phyloP scores from a whole-genome alignment of 30 jellyfish, hydroid and myxozoan genomes.

The Rhopilema esculentum region DNA sequence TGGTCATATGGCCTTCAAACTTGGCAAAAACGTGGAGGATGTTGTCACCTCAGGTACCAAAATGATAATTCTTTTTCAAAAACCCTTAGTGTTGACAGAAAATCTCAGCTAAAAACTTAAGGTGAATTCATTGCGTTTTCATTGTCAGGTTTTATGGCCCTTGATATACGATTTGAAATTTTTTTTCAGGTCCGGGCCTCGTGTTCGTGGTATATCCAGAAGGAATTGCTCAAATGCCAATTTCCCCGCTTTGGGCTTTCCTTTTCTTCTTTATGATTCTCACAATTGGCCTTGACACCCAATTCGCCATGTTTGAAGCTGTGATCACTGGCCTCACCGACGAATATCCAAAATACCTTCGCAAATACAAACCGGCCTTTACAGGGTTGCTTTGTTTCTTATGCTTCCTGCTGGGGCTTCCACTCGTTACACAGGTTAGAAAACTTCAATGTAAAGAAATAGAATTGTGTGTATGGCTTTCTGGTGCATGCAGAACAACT shows the following conservation, averaged over 20 bases:
- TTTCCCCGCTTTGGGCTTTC: conserved; percentile 93
- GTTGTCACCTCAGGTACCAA: conserved; percentile 87
- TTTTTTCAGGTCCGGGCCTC: conserved; percentile 90
- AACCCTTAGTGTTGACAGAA: too few species aligned
- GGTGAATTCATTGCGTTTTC: neutral
- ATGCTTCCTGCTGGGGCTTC: conserved; percentile 89
- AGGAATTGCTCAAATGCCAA: conserved; percentile 97
- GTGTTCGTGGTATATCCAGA: conserved; percentile 97
- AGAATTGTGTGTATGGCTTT: too few species aligned
- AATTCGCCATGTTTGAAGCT: conserved; percentile 98
- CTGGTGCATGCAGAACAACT: too few species aligned
- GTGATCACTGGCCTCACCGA: conserved; percentile 95
- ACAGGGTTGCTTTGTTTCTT: conserved; percentile 75
- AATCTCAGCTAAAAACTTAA: too few species aligned
- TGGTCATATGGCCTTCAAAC: conserved; percentile 94
- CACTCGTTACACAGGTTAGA: conserved; percentile 95
- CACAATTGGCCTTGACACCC: conserved; percentile 95
- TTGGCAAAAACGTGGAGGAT: conserved; percentile 61
- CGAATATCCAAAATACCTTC: conserved; percentile 79
- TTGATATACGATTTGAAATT: neutral
- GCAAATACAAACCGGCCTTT: conserved; percentile 70
- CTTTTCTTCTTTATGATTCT: conserved; percentile 93
- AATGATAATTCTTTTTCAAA: too few species aligned
- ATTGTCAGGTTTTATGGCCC: too few species aligned
- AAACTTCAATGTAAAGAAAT: too few species aligned